Evolutionary conservation across 2,797 vertebrate genomes (phyloP).

Genomic region (Oophaga sylvatica): DNA sequence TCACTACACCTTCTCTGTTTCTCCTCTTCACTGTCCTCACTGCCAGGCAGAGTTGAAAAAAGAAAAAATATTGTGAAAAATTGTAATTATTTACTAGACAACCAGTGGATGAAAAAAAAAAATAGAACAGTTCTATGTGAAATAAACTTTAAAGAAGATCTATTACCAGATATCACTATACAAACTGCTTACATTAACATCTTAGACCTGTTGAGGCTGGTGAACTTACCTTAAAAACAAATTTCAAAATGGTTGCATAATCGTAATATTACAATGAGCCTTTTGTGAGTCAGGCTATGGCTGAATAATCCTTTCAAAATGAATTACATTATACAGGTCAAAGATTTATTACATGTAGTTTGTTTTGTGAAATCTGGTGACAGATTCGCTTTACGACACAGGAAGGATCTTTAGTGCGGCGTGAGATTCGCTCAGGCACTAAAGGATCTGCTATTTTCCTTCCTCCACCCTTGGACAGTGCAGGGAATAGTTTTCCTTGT

Average conservation of each 20-base stretch:
- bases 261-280: too few species aligned
- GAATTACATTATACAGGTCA: too few species aligned
- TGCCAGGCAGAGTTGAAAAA: neutral
- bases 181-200: too few species aligned
- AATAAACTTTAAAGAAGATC: neutral
- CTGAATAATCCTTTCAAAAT: too few species aligned
- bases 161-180: too few species aligned
- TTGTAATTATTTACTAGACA: neutral
- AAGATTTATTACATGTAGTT: too few species aligned
- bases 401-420: neutral
- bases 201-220: too few species aligned
- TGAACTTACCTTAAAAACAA: too few species aligned
- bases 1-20: slow-evolving; percentile 78
- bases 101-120: neutral
- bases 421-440: neutral
- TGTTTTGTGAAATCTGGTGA: too few species aligned
- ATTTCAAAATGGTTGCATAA: too few species aligned
- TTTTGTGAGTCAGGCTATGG: too few species aligned
- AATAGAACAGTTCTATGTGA: neutral
- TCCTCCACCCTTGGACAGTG: neutral
- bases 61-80: neutral
- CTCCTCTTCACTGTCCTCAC: slow-evolving; percentile 82
- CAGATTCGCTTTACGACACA: too few species aligned
- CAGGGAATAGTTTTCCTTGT: neutral
- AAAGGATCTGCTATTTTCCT: neutral